Conservation (phyloP, 1,140 invertebrate species). For the Callitettix versicolor region DNA sequence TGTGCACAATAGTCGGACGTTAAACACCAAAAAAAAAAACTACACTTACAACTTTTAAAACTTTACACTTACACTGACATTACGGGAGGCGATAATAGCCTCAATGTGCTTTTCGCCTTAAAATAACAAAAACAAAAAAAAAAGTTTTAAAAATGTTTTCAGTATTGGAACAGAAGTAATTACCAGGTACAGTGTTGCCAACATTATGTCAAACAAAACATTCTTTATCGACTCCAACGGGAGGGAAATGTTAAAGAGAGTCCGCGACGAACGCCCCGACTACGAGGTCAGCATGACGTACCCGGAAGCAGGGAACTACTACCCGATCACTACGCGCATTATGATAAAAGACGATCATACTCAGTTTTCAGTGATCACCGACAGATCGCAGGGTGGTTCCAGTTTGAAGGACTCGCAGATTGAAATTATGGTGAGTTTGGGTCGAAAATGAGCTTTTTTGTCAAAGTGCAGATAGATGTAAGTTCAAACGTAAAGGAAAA, state of each 20-base stretch:
- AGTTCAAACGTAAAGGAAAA: too few species aligned
- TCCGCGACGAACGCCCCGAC: slow-evolving; percentile 59
- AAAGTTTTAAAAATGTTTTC: too few species aligned
- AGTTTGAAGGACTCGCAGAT: slow-evolving; percentile 65
- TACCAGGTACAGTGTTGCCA: slow-evolving; percentile 51
- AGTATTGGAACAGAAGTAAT: slow-evolving; percentile 86
- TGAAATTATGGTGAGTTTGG: slow-evolving; percentile 62
- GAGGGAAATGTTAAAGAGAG: slow-evolving; percentile 69
- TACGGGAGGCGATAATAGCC: too few species aligned
- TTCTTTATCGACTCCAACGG: slow-evolving; percentile 96
- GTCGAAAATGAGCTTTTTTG: too few species aligned
- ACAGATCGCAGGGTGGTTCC: slow-evolving; percentile 77
- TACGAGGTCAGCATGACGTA: slow-evolving; percentile 61
- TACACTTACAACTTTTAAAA: too few species aligned
- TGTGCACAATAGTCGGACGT: too few species aligned
- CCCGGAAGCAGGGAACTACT: slow-evolving; percentile 78
- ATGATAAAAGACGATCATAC: slow-evolving; percentile 45
- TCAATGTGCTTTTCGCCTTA: too few species aligned
- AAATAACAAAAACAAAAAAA: too few species aligned
- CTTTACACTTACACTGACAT: too few species aligned
- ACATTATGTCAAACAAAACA: slow-evolving; percentile 45
- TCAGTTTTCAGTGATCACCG: slow-evolving; percentile 55
- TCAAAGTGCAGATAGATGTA: too few species aligned
- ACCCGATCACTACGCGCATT: slow-evolving; percentile 84
- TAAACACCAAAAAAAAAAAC: too few species aligned